Evolutionary conservation across 35 echinoderm and acorn worm species (phyloP), one percentile per base, ranked within the genome.

Genomic region (Eucidaris tribuloides): DNA sequence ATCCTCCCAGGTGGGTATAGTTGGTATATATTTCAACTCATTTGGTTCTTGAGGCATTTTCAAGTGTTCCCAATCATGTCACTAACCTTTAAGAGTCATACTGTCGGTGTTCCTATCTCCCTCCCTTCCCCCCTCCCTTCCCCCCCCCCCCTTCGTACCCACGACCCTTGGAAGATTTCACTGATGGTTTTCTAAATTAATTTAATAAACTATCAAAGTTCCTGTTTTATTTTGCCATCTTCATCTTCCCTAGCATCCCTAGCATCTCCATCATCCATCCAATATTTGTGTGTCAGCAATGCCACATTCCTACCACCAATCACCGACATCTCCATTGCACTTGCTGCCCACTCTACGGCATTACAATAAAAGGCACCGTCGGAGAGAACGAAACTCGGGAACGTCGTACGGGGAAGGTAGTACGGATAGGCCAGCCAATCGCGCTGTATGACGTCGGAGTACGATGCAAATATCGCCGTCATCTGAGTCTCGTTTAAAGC

Each of bases 311-410:
- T 74, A n/a, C 50, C 81, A 18, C 90, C 90, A 81, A 92, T 89
- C 3, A 83, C 82, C 5, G 86, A 81, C 86, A 97, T 93, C 44
- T 97, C 94, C 78, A 93, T 97, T 17, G 86, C 85, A 61, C 94
- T 97, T 20, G 94, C 94, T 2, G 86, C 94, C 94, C 94, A 97
- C 52, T 97, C 94, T 2, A 97, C 83, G 2, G 72, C 85, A 79
- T 89, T 93, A 19, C 81, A 66, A 66, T 97, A 90, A 74, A 82
- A 92, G 30, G 89, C 22, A 30, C 90, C 83, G 3, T 77, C 42
- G 30, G 71, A 20, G 4, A 97, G 33, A n/a, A 86, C 80, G 58
- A 93, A 97, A 1, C 77, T 39, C 9, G 94, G 77, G 33, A 93
- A 57, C 0, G 56, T 61, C 13, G 90, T 56, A 7, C 61, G 61